Percentiles rank a stretch among this genome's conserved stretches.
Evolutionary conservation across 35 echinoderm and acorn worm genomes (phyloP).

Genomic region (Apostichopus californicus): DNA sequence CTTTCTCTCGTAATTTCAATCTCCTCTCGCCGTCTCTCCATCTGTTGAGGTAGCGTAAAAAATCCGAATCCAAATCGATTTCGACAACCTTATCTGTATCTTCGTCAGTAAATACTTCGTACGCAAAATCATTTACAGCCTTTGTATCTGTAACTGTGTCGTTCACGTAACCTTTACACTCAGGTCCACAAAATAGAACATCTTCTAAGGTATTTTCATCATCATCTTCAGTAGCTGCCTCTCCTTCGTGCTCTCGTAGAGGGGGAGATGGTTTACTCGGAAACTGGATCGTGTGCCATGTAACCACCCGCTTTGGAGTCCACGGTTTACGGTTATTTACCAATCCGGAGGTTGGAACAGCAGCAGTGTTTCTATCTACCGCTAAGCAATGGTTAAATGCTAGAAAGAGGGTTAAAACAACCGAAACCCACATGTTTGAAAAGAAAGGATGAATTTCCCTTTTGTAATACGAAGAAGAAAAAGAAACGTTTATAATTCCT

Average conservation of each 20-base stretch:
- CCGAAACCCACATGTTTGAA: background rate
- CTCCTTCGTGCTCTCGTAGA: background rate
- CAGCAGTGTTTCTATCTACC: background rate
- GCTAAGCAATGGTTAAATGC: background rate
- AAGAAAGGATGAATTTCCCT: background rate
- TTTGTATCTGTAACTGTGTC: background rate
- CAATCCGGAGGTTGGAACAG: background rate
- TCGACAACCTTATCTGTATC: background rate
- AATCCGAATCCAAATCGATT: conserved; percentile 46
- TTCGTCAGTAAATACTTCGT: conserved; percentile 37
- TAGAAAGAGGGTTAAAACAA: background rate
- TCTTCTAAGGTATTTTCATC: background rate
- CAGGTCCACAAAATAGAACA: conserved; percentile 7
- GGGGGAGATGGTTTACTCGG: conserved; percentile 8
- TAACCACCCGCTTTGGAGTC: background rate
- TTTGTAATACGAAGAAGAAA: background rate
- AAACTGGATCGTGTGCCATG: conserved; percentile 44
- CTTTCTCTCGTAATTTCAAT: background rate
- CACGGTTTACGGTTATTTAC: background rate
- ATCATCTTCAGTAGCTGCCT: background rate
- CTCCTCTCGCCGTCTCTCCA: conserved; percentile 51
- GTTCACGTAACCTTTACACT: conserved; percentile 30
- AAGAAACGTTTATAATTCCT: background rate
- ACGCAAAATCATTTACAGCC: conserved; percentile 3
- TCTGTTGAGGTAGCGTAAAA: conserved; percentile 75